phyloP scores from a whole-genome alignment of 2,888 invertebrate genomes.

The Rosalia funebris region DNA sequence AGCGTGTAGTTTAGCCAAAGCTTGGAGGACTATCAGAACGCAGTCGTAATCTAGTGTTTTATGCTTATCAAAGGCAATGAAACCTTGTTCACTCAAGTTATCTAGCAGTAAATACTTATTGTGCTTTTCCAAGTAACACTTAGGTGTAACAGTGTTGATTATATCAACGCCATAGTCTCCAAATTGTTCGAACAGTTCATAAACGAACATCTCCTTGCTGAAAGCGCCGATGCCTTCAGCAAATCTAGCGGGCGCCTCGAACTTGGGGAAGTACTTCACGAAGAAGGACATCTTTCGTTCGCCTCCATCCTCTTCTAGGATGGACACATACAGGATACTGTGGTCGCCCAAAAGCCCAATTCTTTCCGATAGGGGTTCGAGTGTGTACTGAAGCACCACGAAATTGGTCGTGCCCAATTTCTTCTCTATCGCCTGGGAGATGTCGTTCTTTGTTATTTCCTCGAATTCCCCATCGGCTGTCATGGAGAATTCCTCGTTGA shows the following conservation, averaged over 20 bases:
- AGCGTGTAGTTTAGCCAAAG: conserved; percentile 59
- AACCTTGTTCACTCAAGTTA: conserved; percentile 58
- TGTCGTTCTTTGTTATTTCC: conserved; percentile 34
- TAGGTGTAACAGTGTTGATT: conserved; percentile 53
- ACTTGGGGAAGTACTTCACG: conserved; percentile 53
- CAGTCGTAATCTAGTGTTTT: conserved; percentile 50
- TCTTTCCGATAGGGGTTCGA: conserved; percentile 40
- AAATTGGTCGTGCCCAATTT: conserved; percentile 41
- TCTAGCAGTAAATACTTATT: conserved; percentile 61
- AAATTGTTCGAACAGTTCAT: conserved; percentile 46
- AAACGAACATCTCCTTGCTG: conserved; percentile 51
- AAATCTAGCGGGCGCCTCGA: conserved; percentile 45
- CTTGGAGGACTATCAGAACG: conserved; percentile 51
- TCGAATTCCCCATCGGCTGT: conserved; percentile 21
- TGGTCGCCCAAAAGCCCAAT: conserved; percentile 54
- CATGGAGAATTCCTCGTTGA: neutral
- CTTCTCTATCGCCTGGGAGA: conserved; percentile 35
- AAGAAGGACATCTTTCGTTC: conserved; percentile 47
- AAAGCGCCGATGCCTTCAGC: conserved; percentile 51
- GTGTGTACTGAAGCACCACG: conserved; percentile 36
- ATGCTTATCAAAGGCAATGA: conserved; percentile 46
- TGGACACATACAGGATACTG: conserved; percentile 41
- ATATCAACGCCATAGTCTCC: conserved; percentile 36
- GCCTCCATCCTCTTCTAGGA: conserved; percentile 36
- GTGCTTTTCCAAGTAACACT: conserved; percentile 55